These are phyloP conservation scores for Microplitis mediator DNA, from an alignment of 1,140 invertebrate genomes.

Conservation along the genomic window DNA sequence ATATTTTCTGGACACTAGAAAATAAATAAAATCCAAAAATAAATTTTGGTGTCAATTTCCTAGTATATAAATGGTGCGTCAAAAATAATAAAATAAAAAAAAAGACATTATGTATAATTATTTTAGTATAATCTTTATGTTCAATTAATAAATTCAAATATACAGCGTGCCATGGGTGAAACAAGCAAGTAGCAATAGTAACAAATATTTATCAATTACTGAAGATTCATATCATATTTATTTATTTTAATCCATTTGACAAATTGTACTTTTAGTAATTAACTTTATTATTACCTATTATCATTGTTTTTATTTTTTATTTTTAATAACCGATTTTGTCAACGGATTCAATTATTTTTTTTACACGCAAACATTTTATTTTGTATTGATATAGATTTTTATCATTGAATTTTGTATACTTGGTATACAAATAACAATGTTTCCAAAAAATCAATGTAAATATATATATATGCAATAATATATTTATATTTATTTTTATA, in stretches of 20 bases:
- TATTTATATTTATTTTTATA: not conserved
- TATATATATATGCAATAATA: not conserved
- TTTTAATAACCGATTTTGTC: not conserved
- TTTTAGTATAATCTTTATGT: not conserved
- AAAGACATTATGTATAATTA: no score
- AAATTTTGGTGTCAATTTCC: no score
- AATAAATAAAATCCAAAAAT: no score
- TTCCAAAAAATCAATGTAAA: not conserved
- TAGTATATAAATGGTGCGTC: no score
- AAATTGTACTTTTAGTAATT: conserved; percentile 5
- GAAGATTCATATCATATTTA: conserved; percentile 52
- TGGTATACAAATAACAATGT: not conserved
- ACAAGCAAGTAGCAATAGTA: conserved; percentile 62
- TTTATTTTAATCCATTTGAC: conserved; percentile 39
- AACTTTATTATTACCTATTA: conserved; percentile 14
- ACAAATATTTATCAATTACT: conserved; percentile 44
- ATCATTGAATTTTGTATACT: not conserved
- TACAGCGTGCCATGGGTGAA: conserved; percentile 63
- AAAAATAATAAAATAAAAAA: no score
- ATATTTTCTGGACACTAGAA: no score
- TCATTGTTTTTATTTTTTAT: not conserved
- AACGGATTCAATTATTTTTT: conserved; percentile 13
- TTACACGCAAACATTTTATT: conserved; percentile 19
- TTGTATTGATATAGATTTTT: not conserved
- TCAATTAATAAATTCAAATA: conserved; percentile 42